Evolutionary conservation across 2,888 invertebrate species (phyloP).

Genomic region (Spisula solida): DNA sequence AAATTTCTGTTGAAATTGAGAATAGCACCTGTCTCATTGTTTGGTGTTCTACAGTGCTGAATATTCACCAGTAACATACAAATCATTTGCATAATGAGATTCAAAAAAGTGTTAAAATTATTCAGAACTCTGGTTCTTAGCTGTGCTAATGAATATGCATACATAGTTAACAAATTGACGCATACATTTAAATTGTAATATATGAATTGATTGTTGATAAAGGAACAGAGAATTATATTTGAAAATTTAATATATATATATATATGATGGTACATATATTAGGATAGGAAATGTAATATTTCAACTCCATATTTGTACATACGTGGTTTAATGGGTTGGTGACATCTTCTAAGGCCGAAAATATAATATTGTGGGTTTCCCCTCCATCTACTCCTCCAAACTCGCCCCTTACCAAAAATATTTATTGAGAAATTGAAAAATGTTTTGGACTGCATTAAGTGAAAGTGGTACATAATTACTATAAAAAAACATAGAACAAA

Average conservation of each 20-base stretch:
- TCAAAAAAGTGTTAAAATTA: neutral
- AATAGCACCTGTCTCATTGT: constrained; percentile 19
- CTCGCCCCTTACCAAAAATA: too few relatives aligned
- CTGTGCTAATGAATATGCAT: constrained; percentile 19
- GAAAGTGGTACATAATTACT: too few relatives aligned
- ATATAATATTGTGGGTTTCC: too few relatives aligned
- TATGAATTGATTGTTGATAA: neutral
- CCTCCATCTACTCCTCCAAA: too few relatives aligned
- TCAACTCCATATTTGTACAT: neutral
- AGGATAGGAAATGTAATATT: neutral
- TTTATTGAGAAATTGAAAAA: too few relatives aligned
- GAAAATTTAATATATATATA: constrained; percentile 1
- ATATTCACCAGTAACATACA: neutral
- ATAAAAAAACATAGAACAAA: too few relatives aligned
- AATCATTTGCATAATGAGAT: constrained; percentile 30
- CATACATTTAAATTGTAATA: neutral
- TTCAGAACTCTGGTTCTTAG: neutral
- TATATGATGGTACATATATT: neutral
- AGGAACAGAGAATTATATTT: neutral
- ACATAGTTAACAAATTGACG: neutral
- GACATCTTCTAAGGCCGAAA: neutral
- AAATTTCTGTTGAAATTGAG: constrained; percentile 18
- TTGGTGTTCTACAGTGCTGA: neutral
- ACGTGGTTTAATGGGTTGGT: neutral
- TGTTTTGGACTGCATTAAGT: too few relatives aligned